Conservation (phyloP, 2,888 invertebrate species). For the Byasa hedistus region DNA sequence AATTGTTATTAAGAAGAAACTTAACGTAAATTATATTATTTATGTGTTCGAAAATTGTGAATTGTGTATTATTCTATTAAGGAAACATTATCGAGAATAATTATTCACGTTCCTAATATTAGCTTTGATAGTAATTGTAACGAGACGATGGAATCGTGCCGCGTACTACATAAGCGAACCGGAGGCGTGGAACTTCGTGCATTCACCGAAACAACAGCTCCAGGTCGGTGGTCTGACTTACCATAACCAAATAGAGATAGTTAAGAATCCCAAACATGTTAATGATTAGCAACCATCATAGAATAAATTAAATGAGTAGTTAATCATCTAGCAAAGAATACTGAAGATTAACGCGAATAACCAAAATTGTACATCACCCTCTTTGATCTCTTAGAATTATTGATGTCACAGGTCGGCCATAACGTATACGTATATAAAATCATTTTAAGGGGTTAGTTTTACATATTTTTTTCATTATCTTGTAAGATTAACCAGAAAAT, state of each 20-base stretch:
- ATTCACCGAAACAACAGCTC: conserved; percentile 24
- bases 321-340: background rate
- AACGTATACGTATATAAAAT: too few species aligned
- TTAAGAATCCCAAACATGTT: background rate
- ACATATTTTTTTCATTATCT: too few species aligned
- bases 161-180: background rate
- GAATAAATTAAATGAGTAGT: background rate
- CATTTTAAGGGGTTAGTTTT: too few species aligned
- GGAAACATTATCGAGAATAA: background rate
- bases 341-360: background rate
- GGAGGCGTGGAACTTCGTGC: conserved; percentile 34
- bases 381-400: too few species aligned
- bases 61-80: background rate
- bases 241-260: conserved; percentile 21
- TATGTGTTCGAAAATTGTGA: too few species aligned
- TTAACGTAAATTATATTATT: too few species aligned
- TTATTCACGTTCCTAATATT: background rate
- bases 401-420: too few species aligned
- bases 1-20: too few species aligned
- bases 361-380: too few species aligned
- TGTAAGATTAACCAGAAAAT: too few species aligned
- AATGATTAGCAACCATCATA: background rate
- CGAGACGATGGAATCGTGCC: conserved; percentile 22
- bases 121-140: conserved; percentile 16
- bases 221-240: conserved; percentile 32